Conservation (phyloP, 2,797 vertebrate species). For the Phaenicophaeus curvirostris region DNA sequence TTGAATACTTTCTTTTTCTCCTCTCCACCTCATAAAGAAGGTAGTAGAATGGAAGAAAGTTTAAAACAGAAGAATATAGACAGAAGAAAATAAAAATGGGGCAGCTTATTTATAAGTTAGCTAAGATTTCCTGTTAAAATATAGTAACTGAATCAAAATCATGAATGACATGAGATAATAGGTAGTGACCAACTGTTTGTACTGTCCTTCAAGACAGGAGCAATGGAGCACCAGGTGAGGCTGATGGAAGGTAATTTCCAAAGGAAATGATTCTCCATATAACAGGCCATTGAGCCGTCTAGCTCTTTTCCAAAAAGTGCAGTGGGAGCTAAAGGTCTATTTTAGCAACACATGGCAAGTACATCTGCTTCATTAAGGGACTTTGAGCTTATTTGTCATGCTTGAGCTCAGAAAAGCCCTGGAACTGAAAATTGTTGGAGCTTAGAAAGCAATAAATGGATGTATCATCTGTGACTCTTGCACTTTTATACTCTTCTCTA, state of each 20-base stretch:
- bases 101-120: background rate
- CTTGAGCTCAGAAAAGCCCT: background rate
- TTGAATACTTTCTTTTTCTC: background rate
- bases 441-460: background rate
- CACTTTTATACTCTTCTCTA: background rate
- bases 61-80: background rate
- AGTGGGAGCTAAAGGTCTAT: background rate
- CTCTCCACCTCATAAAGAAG: background rate
- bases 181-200: background rate
- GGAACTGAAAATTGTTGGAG: background rate
- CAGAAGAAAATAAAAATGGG: background rate
- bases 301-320: background rate
- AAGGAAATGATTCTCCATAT: background rate
- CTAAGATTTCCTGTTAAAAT: background rate
- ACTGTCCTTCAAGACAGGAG: background rate
- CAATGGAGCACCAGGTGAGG: background rate
- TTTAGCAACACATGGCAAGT: background rate
- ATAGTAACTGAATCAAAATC: background rate
- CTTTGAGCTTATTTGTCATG: background rate
- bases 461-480: background rate
- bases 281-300: background rate
- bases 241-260: background rate
- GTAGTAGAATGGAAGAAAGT: background rate
- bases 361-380: background rate
- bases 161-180: background rate